Evolutionary conservation across 2,797 vertebrate species (phyloP).

Genomic region (Sternotherus odoratus): DNA sequence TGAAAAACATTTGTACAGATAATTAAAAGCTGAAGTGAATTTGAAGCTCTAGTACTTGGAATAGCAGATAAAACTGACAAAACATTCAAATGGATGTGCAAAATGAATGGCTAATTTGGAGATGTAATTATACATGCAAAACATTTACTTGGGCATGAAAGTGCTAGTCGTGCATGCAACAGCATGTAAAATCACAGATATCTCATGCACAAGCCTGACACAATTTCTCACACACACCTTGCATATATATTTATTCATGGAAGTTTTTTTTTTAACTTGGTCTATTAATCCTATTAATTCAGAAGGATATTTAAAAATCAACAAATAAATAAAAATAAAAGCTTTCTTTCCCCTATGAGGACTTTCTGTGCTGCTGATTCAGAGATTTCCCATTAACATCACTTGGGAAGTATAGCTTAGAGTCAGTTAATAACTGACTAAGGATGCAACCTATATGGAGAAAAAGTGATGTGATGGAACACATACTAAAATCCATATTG

Average conservation of each 20-base stretch:
- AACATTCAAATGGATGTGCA: background rate
- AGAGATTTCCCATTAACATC: background rate
- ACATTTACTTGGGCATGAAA: background rate
- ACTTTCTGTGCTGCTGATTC: background rate
- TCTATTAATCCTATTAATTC: background rate
- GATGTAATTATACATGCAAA: background rate
- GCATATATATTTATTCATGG: background rate
- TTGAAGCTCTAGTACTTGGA: background rate
- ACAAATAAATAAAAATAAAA: background rate
- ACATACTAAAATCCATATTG: background rate
- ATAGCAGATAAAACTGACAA: background rate
- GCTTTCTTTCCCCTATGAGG: background rate
- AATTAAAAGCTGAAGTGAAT: background rate
- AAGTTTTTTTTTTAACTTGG: background rate
- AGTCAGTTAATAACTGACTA: background rate
- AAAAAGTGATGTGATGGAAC: background rate
- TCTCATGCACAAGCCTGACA: rapidly evolving
- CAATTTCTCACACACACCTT: background rate
- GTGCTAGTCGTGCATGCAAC: rapidly evolving
- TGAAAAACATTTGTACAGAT: background rate
- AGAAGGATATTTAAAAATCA: background rate
- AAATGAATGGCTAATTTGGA: background rate
- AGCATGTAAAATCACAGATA: background rate
- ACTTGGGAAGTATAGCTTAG: background rate
- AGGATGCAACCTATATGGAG: conserved; percentile 20